A percentile compares a stretch with the other conserved stretches of the same genome.
Conservation (phyloP, 1,140 invertebrate genomes). For the Drosophila auraria region DNA sequence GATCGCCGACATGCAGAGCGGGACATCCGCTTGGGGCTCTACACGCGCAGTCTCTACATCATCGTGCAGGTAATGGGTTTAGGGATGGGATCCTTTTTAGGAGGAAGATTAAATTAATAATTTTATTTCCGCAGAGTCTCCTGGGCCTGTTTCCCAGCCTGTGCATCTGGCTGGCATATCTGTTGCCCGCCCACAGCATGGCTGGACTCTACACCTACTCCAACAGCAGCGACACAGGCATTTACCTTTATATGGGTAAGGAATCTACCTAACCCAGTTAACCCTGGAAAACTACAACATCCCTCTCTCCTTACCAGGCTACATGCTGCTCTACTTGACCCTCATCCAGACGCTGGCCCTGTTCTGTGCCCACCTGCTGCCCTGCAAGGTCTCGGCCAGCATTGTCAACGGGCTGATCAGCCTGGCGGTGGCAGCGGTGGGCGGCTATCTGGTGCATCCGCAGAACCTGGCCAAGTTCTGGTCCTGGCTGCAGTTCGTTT, state of each 20-base stretch:
- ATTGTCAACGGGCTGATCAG: conserved; percentile 87
- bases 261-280: not conserved
- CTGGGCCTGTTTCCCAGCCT: conserved; percentile 83
- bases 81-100: not conserved
- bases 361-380: conserved; percentile 85
- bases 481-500: conserved; percentile 89
- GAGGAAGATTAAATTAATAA: not conserved
- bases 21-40: conserved; percentile 92
- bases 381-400: conserved; percentile 87
- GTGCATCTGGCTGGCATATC: conserved; percentile 91
- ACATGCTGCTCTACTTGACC: conserved; percentile 92
- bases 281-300: not conserved
- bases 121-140: conserved; percentile 52
- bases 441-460: conserved; percentile 90
- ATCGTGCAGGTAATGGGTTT: conserved; percentile 84
- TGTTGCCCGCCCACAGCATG: conserved; percentile 96
- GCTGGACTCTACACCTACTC: conserved; percentile 91
- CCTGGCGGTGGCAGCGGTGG: conserved; percentile 88
- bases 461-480: conserved; percentile 89
- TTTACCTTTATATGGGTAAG: conserved; percentile 91
- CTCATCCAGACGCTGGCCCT: conserved; percentile 90
- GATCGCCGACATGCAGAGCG: conserved; percentile 90
- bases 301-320: conserved; percentile 85
- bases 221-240: conserved; percentile 88
- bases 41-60: conserved; percentile 92